Evolutionary conservation across 2,797 vertebrate genomes (phyloP).

Genomic region (Poeciliopsis infans): DNA sequence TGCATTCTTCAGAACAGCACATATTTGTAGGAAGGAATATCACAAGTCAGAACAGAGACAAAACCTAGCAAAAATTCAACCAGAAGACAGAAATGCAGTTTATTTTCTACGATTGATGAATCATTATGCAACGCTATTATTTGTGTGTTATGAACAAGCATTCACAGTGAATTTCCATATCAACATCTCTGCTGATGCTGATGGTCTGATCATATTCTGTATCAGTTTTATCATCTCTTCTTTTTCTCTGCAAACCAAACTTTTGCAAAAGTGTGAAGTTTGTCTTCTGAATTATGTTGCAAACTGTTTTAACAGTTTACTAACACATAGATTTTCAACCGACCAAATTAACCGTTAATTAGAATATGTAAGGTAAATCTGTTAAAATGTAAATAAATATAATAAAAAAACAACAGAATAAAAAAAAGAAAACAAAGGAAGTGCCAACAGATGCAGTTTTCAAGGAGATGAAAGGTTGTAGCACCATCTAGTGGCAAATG

Average conservation of each 20-base stretch:
- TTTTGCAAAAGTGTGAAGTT: neutral
- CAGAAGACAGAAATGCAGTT: neutral
- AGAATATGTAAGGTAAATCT: neutral
- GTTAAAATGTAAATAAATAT: neutral
- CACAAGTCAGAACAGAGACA: neutral
- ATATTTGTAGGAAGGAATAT: neutral
- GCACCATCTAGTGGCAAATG: conserved; percentile 64
- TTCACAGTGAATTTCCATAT: neutral
- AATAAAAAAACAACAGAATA: neutral
- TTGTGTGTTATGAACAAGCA: neutral
- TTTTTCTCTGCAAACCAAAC: neutral
- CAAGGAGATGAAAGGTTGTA: conserved; percentile 28
- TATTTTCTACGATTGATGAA: neutral
- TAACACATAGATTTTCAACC: neutral
- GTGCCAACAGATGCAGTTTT: neutral
- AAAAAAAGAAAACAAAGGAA: neutral
- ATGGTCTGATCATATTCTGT: neutral
- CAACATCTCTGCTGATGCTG: neutral
- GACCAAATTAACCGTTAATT: neutral
- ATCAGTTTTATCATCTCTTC: neutral
- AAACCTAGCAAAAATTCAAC: neutral
- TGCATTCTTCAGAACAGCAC: neutral
- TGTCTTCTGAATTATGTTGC: neutral
- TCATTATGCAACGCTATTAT: neutral
- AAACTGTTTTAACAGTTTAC: neutral